phyloP scores from a whole-genome alignment of 2,888 invertebrate genomes.

The Drosophila kuntzei region DNA sequence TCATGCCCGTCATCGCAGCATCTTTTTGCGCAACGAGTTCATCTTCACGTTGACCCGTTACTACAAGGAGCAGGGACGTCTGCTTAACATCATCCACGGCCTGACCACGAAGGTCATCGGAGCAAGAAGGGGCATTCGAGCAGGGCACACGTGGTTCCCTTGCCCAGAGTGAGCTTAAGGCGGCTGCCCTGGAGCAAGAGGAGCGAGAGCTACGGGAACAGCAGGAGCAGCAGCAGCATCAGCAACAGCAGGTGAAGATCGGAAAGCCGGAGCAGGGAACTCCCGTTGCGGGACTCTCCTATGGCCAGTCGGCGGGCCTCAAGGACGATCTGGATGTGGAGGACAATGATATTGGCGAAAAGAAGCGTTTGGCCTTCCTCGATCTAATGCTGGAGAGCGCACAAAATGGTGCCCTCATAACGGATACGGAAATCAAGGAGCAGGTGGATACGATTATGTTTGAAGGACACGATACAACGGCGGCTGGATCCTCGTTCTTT shows the following conservation, averaged over 20 bases:
- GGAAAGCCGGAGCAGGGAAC: constrained; percentile 31
- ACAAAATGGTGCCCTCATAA: constrained; percentile 89
- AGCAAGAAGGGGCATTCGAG: constrained; percentile 91
- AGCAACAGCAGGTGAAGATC: neutral
- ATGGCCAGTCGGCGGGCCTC: constrained; percentile 90
- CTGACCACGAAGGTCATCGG: constrained; percentile 92
- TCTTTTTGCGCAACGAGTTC: constrained; percentile 92
- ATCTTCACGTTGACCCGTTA: constrained; percentile 91
- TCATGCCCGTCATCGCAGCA: constrained; percentile 92
- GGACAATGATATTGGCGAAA: constrained; percentile 91
- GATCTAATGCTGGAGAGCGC: constrained; percentile 93
- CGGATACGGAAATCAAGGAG: constrained; percentile 92
- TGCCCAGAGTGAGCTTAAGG: constrained; percentile 76
- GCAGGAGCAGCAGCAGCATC: constrained; percentile 12
- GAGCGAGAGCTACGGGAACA: constrained; percentile 35
- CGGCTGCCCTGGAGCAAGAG: constrained; percentile 63
- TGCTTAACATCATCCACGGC: constrained; percentile 91
- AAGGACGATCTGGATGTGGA: constrained; percentile 94
- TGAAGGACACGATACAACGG: constrained; percentile 94
- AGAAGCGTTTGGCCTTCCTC: constrained; percentile 94
- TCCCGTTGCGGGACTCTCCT: constrained; percentile 89
- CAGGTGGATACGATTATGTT: constrained; percentile 95
- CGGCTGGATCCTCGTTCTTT: constrained; percentile 93
- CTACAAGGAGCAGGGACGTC: constrained; percentile 90
- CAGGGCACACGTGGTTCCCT: constrained; percentile 87